Evolutionary conservation across 2,888 invertebrate species (phyloP), one percentile per base, ranked within the genome.

Genomic region (Lasius platythorax): DNA sequence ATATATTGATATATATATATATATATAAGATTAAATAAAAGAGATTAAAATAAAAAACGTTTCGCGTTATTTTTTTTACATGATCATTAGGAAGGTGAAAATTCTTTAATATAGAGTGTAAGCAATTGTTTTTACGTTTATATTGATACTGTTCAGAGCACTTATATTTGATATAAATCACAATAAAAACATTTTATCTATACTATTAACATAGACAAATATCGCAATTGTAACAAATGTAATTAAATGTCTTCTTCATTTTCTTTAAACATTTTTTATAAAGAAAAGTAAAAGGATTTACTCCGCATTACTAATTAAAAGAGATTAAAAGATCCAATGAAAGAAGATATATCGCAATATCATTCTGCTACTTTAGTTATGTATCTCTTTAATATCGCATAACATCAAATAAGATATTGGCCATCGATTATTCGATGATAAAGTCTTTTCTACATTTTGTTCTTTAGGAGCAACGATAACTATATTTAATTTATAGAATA

Each of bases 181-280:
- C 53, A 53, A 53, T 53, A n/a, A 53, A 53, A 53, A 53, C 53
- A 53, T 53, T n/a, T 50, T n/a, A n/a, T 53, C 8, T 53, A 53
- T 53, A 53, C n/a, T 53, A 53, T 53, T n/a, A 53, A 53, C 53
- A 53, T 53, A 53, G 53, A 53, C 8, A 53, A 53, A n/a, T 53
- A 53, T 53, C 18, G 53, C n/a, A 53, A n/a, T n/a, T 53, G n/a
- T 8, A n/a, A 46, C 8, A 50, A 50, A 50, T 50, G n/a, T n/a
- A 53, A n/a, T 53, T n/a, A 53, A 50, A 53, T 53, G 8, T 53
- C n/a, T n/a, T 53, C n/a, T n/a, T 53, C n/a, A 53, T 53, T 2
- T n/a, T 53, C 6, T n/a, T n/a, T 0, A 53, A 50, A 50, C 15
- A 15, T 50, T n/a, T 50, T 50, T 50, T n/a, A 50, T 1, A 50